Evolutionary conservation across 2,888 invertebrate genomes (phyloP).

Genomic region (Sepioteuthis lessoniana): DNA sequence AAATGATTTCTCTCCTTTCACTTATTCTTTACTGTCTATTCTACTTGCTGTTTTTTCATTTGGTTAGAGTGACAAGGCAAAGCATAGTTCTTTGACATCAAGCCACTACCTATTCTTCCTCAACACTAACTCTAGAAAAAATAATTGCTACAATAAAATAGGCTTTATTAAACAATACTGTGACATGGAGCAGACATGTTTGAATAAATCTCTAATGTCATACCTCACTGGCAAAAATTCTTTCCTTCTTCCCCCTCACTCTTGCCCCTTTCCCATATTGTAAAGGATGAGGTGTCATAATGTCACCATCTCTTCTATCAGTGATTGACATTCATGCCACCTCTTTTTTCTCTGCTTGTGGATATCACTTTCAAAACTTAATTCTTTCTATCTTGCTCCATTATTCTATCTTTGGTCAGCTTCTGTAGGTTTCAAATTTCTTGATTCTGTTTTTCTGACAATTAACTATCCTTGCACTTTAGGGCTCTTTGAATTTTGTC

Average conservation of each 20-base stretch:
- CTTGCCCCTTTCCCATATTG: not conserved
- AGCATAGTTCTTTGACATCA: not conserved
- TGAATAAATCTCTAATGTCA: constrained; percentile 10
- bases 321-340: not conserved
- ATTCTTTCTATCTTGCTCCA: not conserved
- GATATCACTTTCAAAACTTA: not conserved
- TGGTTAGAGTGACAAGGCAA: not conserved
- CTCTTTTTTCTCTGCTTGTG: not conserved
- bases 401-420: not conserved
- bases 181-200: not conserved
- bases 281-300: not conserved
- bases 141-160: not conserved
- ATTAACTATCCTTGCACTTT: not conserved
- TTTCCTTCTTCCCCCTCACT: not conserved
- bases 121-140: not conserved
- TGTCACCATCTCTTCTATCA: not conserved
- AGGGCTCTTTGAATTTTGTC: not conserved
- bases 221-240: not conserved
- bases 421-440: constrained; percentile 7
- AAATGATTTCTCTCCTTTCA: not conserved
- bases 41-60: not conserved
- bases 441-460: not conserved
- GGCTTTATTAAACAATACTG: not conserved
- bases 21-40: not conserved
- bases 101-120: not conserved